phyloP scores from a whole-genome alignment of 2,888 invertebrate species.

The Scaptomyza reducta region DNA sequence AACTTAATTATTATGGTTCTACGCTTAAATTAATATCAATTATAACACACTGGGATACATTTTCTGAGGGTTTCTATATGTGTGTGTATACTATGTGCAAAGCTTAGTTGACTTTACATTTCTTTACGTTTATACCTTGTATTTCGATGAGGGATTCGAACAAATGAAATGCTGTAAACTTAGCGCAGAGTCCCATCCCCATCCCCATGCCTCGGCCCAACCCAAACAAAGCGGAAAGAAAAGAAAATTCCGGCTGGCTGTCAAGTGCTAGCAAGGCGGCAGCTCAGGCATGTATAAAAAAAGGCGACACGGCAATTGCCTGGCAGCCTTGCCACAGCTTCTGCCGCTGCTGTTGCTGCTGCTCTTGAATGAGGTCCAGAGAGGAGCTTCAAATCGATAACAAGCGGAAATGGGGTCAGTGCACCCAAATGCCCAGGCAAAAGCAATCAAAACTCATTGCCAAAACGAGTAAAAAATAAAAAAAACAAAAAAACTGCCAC shows the following conservation, averaged over 20 bases:
- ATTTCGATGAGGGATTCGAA: conserved; percentile 14
- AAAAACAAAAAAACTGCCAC: conserved; percentile 12
- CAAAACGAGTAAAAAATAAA: conserved; percentile 60
- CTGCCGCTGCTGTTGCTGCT: neutral
- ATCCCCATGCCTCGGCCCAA: neutral
- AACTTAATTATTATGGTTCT: neutral
- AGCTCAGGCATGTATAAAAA: conserved; percentile 58
- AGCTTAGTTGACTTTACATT: conserved; percentile 29
- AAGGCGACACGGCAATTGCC: conserved; percentile 63
- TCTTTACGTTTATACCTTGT: conserved; percentile 3
- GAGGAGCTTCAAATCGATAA: conserved; percentile 72
- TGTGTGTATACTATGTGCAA: conserved; percentile 21
- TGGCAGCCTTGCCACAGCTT: conserved; percentile 20
- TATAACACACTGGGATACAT: conserved; percentile 23
- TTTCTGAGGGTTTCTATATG: conserved; percentile 20
- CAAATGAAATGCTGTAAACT: conserved; percentile 65
- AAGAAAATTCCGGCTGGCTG: conserved; percentile 59
- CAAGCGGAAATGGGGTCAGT: conserved; percentile 79
- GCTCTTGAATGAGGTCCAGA: conserved; percentile 3
- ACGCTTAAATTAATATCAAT: conserved; percentile 31
- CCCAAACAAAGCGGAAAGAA: conserved; percentile 52
- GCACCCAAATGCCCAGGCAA: conserved; percentile 77
- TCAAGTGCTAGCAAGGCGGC: conserved; percentile 62
- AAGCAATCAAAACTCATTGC: conserved; percentile 79
- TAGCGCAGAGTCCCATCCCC: conserved; percentile 18